A percentile compares a stretch with the other conserved stretches of the same genome.
Evolutionary conservation across 1,140 invertebrate species (phyloP).

Genomic region (Akabosia matsudoensis): DNA sequence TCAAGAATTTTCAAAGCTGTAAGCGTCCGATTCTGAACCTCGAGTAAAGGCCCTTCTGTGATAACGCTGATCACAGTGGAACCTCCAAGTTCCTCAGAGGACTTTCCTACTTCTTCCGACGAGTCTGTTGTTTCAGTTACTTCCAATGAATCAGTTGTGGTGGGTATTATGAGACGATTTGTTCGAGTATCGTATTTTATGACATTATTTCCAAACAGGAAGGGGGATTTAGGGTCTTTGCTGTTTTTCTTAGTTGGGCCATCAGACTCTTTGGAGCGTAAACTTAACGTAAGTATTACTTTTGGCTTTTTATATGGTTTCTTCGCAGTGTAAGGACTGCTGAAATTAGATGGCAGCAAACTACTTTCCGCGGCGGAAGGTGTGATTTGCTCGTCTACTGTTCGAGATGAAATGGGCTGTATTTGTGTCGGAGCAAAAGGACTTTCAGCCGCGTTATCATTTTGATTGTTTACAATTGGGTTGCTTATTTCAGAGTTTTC

Average conservation of each 20-base stretch:
- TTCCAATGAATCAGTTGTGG: background rate
- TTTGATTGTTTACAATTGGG: background rate
- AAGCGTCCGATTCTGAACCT: conserved; percentile 21
- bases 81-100: background rate
- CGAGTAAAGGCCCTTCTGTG: background rate
- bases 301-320: conserved; percentile 17
- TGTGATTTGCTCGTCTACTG: too few species aligned
- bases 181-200: background rate
- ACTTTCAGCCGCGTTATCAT: background rate
- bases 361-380: background rate
- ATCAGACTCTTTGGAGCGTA: conserved; percentile 23
- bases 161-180: conserved; percentile 7
- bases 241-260: background rate
- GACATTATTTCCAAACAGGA: conserved; percentile 1
- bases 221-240: background rate
- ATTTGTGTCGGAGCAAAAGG: too few species aligned
- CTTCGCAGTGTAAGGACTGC: background rate
- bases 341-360: background rate
- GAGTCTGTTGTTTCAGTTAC: background rate
- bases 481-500: background rate
- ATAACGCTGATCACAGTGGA: background rate
- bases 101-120: background rate
- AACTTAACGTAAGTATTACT: conserved; percentile 27
- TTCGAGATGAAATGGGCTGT: background rate
- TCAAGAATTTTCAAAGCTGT: conserved; percentile 29